Conservation (phyloP, 2,888 invertebrate genomes). For the Parochlus steinenii region DNA sequence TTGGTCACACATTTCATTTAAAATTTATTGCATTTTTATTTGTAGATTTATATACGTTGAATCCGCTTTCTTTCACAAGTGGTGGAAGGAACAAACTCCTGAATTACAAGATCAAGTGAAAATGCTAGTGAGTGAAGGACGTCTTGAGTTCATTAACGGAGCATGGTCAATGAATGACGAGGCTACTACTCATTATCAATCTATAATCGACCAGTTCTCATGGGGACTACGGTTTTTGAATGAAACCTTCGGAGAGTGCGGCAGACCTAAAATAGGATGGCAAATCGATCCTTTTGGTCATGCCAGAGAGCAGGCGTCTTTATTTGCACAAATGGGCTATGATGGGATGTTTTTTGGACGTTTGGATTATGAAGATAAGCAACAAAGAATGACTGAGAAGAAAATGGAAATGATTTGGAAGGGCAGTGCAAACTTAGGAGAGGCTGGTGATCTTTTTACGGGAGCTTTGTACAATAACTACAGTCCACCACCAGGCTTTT, state of each 20-base stretch:
- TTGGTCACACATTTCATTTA: neutral
- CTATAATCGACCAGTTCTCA: constrained; percentile 52
- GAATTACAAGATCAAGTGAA: constrained; percentile 41
- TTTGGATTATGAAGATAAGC: constrained; percentile 74
- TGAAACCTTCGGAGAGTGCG: constrained; percentile 56
- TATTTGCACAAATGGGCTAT: constrained; percentile 70
- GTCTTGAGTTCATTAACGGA: constrained; percentile 60
- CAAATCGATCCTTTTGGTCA: constrained; percentile 83
- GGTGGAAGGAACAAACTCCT: constrained; percentile 60
- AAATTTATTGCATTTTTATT: constrained; percentile 16
- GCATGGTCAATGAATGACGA: constrained; percentile 79
- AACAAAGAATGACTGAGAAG: constrained; percentile 35
- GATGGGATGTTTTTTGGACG: constrained; percentile 78
- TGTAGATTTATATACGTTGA: constrained; percentile 77
- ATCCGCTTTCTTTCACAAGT: constrained; percentile 69
- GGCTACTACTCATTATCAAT: constrained; percentile 49
- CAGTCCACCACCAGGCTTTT: constrained; percentile 76
- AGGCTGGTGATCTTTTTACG: constrained; percentile 54
- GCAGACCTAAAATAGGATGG: constrained; percentile 60
- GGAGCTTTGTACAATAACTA: constrained; percentile 70
- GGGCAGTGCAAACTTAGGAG: constrained; percentile 53
- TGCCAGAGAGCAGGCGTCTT: constrained; percentile 68
- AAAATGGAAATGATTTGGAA: constrained; percentile 76
- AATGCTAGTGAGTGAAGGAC: constrained; percentile 49
- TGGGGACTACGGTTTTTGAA: constrained; percentile 49